A percentile compares a stretch with the other conserved stretches of the same genome.
These are phyloP conservation scores for Tipula lateralis DNA, from an alignment of 2,888 invertebrate species.

Conservation along the genomic window DNA sequence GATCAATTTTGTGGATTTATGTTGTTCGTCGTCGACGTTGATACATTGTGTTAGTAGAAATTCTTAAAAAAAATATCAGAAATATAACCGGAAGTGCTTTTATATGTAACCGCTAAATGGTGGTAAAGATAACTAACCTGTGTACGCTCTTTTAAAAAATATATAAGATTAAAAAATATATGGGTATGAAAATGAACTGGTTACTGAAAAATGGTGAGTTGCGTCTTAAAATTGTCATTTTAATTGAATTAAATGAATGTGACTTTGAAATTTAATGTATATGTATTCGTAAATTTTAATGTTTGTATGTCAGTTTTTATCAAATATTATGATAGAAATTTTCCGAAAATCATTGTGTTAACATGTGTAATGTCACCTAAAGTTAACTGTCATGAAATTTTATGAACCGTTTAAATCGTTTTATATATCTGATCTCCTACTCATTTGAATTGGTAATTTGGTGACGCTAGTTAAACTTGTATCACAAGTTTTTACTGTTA, in stretches of 20 bases:
- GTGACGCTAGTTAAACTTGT: neutral
- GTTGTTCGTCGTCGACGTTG: neutral
- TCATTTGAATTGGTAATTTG: neutral
- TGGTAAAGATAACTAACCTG: neutral
- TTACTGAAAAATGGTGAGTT: neutral
- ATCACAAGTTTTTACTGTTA: neutral
- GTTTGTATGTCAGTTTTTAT: neutral
- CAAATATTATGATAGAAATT: too few relatives aligned
- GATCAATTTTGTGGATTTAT: slow-evolving; percentile 11
- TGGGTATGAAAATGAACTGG: neutral
- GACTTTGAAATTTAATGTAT: neutral
- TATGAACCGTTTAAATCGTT: neutral
- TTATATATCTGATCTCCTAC: neutral
- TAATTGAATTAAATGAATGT: neutral
- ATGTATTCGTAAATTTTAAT: neutral
- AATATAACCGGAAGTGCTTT: neutral
- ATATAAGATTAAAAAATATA: neutral
- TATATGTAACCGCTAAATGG: neutral
- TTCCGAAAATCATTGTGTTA: neutral
- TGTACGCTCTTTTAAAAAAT: neutral
- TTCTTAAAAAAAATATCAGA: neutral
- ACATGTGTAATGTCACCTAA: neutral
- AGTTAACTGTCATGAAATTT: neutral
- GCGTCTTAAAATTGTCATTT: neutral
- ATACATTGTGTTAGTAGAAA: neutral